Evolutionary conservation across 1,140 invertebrate genomes (phyloP).

Genomic region (Cherax quadricarinatus): DNA sequence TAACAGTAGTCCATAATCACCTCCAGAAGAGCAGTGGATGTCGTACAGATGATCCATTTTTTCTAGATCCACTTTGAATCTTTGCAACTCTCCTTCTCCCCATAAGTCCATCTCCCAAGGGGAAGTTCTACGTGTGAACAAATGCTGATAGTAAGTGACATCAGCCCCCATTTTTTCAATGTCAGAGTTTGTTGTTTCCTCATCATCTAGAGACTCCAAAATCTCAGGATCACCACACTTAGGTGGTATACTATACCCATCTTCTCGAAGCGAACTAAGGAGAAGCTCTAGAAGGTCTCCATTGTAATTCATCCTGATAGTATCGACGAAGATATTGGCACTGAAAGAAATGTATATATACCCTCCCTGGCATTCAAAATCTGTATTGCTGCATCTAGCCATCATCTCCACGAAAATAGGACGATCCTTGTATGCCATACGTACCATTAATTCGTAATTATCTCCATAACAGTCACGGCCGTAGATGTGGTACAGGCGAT

Average conservation of each 20-base stretch:
- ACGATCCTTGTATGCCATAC: constrained; percentile 8
- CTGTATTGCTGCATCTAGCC: constrained; percentile 12
- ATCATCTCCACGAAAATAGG: constrained; percentile 6
- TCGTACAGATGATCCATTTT: constrained; percentile 39
- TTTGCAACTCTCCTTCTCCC: not conserved
- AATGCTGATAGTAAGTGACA: not conserved
- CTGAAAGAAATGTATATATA: constrained; percentile 16
- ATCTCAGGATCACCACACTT: too few relatives aligned
- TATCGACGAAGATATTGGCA: constrained; percentile 32
- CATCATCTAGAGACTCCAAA: not conserved
- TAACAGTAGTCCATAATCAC: constrained; percentile 4
- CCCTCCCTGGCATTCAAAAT: constrained; percentile 29
- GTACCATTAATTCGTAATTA: constrained; percentile 11
- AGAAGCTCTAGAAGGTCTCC: not conserved
- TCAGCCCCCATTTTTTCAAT: not conserved
- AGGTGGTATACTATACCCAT: too few relatives aligned
- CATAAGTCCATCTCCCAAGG: constrained; percentile 15
- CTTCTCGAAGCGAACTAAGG: too few relatives aligned
- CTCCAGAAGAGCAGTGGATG: not conserved
- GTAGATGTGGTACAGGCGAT: too few relatives aligned
- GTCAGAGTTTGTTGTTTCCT: not conserved
- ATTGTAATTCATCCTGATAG: not conserved
- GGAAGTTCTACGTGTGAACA: constrained; percentile 16
- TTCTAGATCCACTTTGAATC: not conserved
- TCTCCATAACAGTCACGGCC: not conserved